phyloP scores from a whole-genome alignment of 1,140 invertebrate genomes.

The Scylla paramamosain region DNA sequence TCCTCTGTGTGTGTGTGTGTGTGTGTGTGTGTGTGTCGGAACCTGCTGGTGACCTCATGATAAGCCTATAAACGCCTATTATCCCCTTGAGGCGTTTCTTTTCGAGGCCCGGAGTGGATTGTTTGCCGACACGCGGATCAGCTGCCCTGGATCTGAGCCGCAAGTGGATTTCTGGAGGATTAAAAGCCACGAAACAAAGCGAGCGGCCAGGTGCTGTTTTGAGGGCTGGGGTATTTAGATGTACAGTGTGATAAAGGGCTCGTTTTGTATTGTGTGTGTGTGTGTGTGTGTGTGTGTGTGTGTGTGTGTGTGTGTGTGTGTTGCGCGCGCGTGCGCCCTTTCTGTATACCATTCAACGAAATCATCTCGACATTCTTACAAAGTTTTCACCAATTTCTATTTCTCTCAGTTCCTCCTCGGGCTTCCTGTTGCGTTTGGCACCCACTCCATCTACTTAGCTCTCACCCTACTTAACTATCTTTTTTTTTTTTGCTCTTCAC shows the following conservation, averaged over 20 bases:
- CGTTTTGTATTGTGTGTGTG: not conserved
- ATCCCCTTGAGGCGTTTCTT: not conserved
- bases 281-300: slow-evolving; percentile 23
- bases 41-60: not conserved
- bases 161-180: not conserved
- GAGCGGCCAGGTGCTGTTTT: not conserved
- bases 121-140: slow-evolving; percentile 10
- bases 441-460: not conserved
- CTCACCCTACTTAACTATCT: not conserved
- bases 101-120: not conserved
- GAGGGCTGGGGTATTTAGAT: not conserved
- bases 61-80: slow-evolving; percentile 1
- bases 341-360: not conserved
- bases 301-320: not conserved
- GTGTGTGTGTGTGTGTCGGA: too few species aligned
- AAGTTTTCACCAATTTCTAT: not conserved
- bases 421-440: not conserved
- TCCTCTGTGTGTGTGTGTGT: not conserved
- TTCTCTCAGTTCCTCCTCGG: not conserved
- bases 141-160: not conserved
- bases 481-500: not conserved
- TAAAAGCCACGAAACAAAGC: not conserved
- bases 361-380: not conserved
- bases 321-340: too few species aligned
- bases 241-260: not conserved